Conservation (phyloP, 37 sponge, comb jelly and placozoan species). For the Bolinopsis microptera region DNA sequence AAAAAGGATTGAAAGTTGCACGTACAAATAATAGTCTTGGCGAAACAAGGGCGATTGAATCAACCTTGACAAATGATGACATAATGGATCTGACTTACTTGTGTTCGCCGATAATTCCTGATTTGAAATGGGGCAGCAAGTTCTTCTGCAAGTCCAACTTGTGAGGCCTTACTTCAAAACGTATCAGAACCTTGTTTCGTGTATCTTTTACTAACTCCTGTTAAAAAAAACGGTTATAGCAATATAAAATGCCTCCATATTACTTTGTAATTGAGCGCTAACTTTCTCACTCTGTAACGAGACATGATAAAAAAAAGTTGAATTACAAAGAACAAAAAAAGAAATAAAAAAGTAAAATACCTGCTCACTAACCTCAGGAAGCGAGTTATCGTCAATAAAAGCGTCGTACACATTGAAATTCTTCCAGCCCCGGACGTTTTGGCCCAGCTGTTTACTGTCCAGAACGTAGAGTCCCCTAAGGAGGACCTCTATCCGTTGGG, state of each 20-base stretch:
- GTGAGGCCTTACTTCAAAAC: slow-evolving; percentile 30
- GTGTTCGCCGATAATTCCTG: slow-evolving; percentile 3
- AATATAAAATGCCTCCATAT: too few relatives aligned
- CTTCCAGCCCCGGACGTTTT: slow-evolving; percentile 61
- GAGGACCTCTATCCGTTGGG: slow-evolving; percentile 20
- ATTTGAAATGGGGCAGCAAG: not conserved
- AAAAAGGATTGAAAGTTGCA: too few relatives aligned
- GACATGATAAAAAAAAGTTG: too few relatives aligned
- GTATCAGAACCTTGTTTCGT: slow-evolving; percentile 2
- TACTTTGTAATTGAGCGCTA: too few relatives aligned
- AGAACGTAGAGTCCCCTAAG: not conserved
- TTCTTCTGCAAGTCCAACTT: not conserved
- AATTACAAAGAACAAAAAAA: too few relatives aligned
- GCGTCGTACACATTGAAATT: slow-evolving; percentile 48
- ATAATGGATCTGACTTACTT: too few relatives aligned
- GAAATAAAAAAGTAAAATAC: too few relatives aligned
- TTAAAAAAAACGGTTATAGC: too few relatives aligned
- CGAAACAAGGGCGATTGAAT: too few relatives aligned
- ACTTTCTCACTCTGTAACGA: too few relatives aligned
- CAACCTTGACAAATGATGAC: too few relatives aligned
- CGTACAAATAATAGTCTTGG: too few relatives aligned
- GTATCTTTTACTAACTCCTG: slow-evolving; percentile 8
- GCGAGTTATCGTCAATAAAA: slow-evolving; percentile 9
- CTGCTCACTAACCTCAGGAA: slow-evolving; percentile 37
- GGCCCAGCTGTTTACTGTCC: slow-evolving; percentile 45